Conservation (phyloP, 2,113 vertebrate species). For the Grammomys surdaster region DNA sequence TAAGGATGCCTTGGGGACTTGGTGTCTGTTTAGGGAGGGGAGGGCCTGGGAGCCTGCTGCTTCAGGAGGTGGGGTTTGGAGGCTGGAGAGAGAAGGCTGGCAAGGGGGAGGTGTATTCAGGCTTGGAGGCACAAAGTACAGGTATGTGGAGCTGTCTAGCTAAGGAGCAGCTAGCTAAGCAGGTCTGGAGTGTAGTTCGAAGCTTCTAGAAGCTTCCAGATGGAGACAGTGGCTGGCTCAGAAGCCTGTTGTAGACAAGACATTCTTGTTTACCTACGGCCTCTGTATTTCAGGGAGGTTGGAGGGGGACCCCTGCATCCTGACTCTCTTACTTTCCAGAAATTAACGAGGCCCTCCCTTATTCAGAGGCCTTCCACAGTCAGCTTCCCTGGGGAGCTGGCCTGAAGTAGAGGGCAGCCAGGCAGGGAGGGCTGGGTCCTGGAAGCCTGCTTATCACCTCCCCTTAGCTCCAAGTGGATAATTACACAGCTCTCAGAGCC, state of each 20-base stretch:
- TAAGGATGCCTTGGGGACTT: neutral
- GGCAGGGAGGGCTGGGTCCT: neutral
- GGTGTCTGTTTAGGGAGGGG: neutral
- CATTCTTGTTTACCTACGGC: neutral
- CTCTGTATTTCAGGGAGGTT: neutral
- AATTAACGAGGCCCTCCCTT: neutral
- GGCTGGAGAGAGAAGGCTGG: neutral
- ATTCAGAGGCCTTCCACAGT: neutral
- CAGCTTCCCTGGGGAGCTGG: neutral
- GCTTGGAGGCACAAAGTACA: neutral
- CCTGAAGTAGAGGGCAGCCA: constrained; percentile 4
- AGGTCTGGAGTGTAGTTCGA: neutral
- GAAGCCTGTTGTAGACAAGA: neutral
- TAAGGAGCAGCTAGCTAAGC: neutral
- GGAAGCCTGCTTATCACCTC: constrained; percentile 51
- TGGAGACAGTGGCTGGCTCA: neutral
- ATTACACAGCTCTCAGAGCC: constrained; percentile 71
- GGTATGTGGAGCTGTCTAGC: fast-evolving
- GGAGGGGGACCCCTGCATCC: neutral
- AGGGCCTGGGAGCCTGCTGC: neutral
- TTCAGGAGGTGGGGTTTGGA: neutral
- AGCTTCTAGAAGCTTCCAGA: neutral
- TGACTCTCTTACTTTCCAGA: constrained; percentile 27
- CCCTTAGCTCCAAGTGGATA: constrained; percentile 54
- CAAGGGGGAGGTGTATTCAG: neutral